Evolutionary conservation across 2,797 vertebrate genomes (phyloP).

Genomic region (Cyclopterus lumpus): DNA sequence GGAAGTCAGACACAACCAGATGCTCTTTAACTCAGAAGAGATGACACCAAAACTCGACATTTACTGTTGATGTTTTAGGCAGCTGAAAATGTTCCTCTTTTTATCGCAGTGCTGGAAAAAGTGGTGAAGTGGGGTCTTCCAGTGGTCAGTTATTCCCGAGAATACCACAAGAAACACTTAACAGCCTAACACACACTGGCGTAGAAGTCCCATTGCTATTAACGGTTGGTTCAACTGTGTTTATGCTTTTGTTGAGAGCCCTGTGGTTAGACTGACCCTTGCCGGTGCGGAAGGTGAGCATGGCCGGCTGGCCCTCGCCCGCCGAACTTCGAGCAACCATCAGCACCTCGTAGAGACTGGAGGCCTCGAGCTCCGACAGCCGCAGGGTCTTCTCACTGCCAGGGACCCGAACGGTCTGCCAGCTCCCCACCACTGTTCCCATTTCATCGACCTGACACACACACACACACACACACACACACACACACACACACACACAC

Average conservation of each 20-base stretch:
- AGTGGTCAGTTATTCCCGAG: constrained; percentile 13
- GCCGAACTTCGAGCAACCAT: constrained; percentile 94
- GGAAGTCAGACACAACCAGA: constrained; percentile 32
- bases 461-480: constrained; percentile 24
- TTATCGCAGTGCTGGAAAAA: constrained; percentile 19
- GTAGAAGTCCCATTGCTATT: background rate
- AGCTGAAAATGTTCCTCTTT: constrained; percentile 33
- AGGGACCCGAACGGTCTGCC: constrained; percentile 94
- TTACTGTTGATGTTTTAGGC: constrained; percentile 46
- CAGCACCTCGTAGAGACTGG: constrained; percentile 95
- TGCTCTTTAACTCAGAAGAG: constrained; percentile 28
- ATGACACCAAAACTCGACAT: constrained; percentile 35
- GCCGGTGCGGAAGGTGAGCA: constrained; percentile 98
- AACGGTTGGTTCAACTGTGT: background rate
- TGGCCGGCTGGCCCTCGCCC: constrained; percentile 95
- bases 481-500: constrained; percentile 45
- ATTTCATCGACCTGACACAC: constrained; percentile 89
- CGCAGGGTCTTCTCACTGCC: constrained; percentile 94
- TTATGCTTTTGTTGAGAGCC: background rate
- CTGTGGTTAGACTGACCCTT: constrained; percentile 84
- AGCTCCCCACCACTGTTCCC: constrained; percentile 81
- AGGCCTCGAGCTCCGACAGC: constrained; percentile 91
- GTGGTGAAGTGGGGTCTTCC: background rate
- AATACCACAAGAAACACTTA: constrained; percentile 17
- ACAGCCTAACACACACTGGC: background rate